phyloP scores from a whole-genome alignment of 2,797 vertebrate genomes.

The Sciurus vulgaris region DNA sequence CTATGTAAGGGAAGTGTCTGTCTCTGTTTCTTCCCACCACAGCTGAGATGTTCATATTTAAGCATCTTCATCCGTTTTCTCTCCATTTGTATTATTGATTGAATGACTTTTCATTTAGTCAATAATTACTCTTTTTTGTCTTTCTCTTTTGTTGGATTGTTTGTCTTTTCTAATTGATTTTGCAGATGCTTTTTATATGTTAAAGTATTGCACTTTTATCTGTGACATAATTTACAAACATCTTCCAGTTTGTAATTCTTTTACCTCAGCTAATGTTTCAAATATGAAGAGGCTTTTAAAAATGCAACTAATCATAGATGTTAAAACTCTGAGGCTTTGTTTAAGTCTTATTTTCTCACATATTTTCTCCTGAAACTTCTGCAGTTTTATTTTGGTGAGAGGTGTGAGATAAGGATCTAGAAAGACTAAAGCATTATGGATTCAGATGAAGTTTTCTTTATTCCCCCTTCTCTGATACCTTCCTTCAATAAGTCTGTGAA shows the following conservation, averaged over 20 bases:
- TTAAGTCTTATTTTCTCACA: background rate
- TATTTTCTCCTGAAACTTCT: background rate
- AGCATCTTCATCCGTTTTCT: background rate
- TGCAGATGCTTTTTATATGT: background rate
- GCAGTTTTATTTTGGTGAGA: conserved; percentile 25
- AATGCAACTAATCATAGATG: background rate
- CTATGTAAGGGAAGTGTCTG: background rate
- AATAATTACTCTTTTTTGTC: background rate
- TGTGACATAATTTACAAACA: background rate
- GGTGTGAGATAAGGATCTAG: background rate
- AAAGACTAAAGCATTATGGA: conserved; percentile 15
- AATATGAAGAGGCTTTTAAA: background rate
- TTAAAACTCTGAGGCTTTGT: background rate
- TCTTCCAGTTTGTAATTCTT: background rate
- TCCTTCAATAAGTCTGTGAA: conserved; percentile 43
- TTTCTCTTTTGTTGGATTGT: background rate
- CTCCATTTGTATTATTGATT: background rate
- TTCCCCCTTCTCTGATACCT: conserved; percentile 53
- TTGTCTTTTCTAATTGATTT: conserved; percentile 49
- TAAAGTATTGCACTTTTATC: background rate
- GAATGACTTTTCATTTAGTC: background rate
- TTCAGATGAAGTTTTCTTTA: conserved; percentile 7
- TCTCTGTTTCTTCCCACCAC: background rate
- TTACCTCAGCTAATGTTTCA: conserved; percentile 10
- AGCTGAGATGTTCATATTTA: background rate